These are phyloP conservation scores for Atta colombica DNA, from an alignment of 1,140 invertebrate species.

Conservation along the genomic window DNA sequence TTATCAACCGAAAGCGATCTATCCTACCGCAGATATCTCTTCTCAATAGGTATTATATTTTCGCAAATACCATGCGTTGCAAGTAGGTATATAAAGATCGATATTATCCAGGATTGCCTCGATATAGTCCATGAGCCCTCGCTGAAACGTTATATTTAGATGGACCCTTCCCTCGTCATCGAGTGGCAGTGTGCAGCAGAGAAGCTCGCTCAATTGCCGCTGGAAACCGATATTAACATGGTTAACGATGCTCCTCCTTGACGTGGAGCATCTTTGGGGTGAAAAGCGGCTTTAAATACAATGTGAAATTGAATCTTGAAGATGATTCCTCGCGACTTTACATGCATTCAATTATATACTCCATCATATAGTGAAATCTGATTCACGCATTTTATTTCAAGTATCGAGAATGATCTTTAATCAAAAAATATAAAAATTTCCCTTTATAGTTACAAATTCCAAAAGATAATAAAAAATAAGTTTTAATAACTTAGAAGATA, in stretches of 20 bases:
- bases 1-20: constrained; percentile 11
- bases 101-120: constrained; percentile 78
- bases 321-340: constrained; percentile 37
- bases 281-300: constrained; percentile 44
- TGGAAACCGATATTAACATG: constrained; percentile 73
- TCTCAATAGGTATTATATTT: constrained; percentile 20
- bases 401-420: neutral
- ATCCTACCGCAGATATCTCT: constrained; percentile 33
- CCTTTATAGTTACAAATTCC: neutral
- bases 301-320: constrained; percentile 58
- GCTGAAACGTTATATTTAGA: constrained; percentile 79
- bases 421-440: neutral
- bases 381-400: neutral
- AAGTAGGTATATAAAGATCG: constrained; percentile 64
- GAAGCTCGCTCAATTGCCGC: constrained; percentile 61
- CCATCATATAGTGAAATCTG: neutral
- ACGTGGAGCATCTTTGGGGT: constrained; percentile 34
- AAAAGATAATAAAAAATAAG: neutral
- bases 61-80: constrained; percentile 5
- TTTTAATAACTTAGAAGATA: neutral
- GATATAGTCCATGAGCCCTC: constrained; percentile 67
- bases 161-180: constrained; percentile 75
- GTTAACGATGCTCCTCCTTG: constrained; percentile 41
- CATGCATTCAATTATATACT: neutral
- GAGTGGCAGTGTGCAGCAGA: constrained; percentile 59